phyloP scores from a whole-genome alignment of 2,113 vertebrate genomes.

The Pontoporia blainvillei region DNA sequence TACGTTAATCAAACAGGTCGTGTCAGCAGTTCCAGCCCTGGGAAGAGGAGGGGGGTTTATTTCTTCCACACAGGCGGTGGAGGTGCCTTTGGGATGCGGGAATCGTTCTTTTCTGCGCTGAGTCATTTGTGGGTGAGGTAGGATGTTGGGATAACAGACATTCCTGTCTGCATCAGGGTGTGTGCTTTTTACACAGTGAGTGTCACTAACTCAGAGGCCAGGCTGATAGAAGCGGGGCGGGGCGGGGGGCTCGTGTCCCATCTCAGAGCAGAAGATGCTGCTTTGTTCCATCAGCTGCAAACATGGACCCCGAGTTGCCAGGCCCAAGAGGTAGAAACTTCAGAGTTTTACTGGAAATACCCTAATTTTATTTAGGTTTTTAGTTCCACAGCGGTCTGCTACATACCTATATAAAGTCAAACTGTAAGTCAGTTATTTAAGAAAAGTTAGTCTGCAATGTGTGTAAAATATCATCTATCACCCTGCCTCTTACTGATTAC shows the following conservation, averaged over 20 bases:
- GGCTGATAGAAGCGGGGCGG: not conserved
- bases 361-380: not conserved
- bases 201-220: too few relatives aligned
- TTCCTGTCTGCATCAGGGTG: too few relatives aligned
- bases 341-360: not conserved
- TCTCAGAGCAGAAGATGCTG: rapidly evolving
- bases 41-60: not conserved
- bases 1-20: rapidly evolving
- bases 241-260: rapidly evolving
- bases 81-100: not conserved
- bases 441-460: not conserved
- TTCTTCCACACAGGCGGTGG: not conserved
- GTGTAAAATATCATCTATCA: not conserved
- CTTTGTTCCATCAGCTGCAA: not conserved
- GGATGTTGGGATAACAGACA: not conserved
- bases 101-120: not conserved
- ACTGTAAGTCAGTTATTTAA: not conserved
- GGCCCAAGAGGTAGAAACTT: too few relatives aligned
- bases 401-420: not conserved
- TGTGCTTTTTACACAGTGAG: too few relatives aligned
- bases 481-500: not conserved
- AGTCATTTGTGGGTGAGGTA: not conserved
- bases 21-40: not conserved
- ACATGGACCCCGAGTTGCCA: not conserved
- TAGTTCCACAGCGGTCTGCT: rapidly evolving